Conservation (phyloP, 2,797 vertebrate species). For the Pelodytes ibericus region DNA sequence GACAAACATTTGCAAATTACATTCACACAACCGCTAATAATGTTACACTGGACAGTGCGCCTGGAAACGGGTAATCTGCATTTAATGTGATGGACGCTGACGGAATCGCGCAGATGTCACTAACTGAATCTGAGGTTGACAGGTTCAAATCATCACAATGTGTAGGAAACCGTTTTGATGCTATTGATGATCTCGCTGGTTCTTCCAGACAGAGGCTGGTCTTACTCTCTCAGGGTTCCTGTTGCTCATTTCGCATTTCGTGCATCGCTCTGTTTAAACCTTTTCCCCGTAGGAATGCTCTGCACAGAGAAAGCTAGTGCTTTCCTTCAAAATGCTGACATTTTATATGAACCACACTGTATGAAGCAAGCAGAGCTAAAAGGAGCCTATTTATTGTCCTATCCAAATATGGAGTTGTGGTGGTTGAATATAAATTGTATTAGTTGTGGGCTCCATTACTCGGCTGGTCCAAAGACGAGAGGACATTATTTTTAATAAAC, state of each 20-base stretch:
- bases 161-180: conserved; percentile 44
- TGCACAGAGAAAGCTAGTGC: background rate
- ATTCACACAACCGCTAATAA: conserved; percentile 50
- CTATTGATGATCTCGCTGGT: conserved; percentile 30
- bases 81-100: conserved; percentile 55
- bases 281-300: background rate
- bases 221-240: conserved; percentile 7
- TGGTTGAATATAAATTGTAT: no score
- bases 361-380: no score
- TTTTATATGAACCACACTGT: background rate
- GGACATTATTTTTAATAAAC: no score
- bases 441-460: no score
- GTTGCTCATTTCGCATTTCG: conserved; percentile 16
- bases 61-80: conserved; percentile 51
- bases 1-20: conserved; percentile 55
- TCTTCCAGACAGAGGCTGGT: conserved; percentile 27
- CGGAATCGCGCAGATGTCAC: conserved; percentile 39
- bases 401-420: no score
- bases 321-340: background rate
- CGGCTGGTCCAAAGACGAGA: no score
- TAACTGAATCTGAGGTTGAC: conserved; percentile 44
- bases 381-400: no score
- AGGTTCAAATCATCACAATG: conserved; percentile 52
- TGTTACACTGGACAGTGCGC: conserved; percentile 51
- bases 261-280: background rate